Percentiles rank a stretch among this genome's conserved stretches.
Conservation (phyloP, 2,888 invertebrate species). For the Penaeus monodon region DNA sequence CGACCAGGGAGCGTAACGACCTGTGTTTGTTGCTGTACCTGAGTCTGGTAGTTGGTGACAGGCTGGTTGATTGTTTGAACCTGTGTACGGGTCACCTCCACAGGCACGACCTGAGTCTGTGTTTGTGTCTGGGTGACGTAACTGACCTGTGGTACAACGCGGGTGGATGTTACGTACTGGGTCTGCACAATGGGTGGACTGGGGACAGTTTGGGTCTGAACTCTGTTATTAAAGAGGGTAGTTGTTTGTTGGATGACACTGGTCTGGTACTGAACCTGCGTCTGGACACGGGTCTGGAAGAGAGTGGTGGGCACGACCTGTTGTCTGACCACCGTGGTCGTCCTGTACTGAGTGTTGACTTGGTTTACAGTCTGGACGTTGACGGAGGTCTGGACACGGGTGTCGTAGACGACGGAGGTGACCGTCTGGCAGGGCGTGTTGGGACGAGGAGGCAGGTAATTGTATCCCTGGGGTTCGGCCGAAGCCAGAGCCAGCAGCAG, state of each 20-base stretch:
- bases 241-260: conserved; percentile 28
- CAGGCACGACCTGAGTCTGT: conserved; percentile 23
- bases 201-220: conserved; percentile 20
- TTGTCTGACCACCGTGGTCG: conserved; percentile 1
- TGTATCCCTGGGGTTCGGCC: conserved; percentile 26
- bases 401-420: conserved; percentile 30
- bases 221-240: neutral
- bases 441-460: neutral
- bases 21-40: conserved; percentile 1
- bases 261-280: conserved; percentile 2
- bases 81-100: conserved; percentile 25
- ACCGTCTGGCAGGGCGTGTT: neutral
- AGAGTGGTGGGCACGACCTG: conserved; percentile 29
- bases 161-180: conserved; percentile 19
- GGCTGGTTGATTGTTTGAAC: conserved; percentile 23
- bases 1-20: conserved; percentile 27
- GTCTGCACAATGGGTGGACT: conserved; percentile 19
- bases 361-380: conserved; percentile 14
- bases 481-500: neutral
- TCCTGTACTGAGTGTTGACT: conserved; percentile 18
- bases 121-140: conserved; percentile 30
- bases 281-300: conserved; percentile 14
- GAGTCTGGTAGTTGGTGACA: conserved; percentile 15
- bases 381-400: conserved; percentile 7
- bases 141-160: conserved; percentile 23